A percentile compares a stretch with the other conserved stretches of the same genome.
Evolutionary conservation across 2,797 vertebrate genomes (phyloP).

Genomic region (Zalophus californianus): DNA sequence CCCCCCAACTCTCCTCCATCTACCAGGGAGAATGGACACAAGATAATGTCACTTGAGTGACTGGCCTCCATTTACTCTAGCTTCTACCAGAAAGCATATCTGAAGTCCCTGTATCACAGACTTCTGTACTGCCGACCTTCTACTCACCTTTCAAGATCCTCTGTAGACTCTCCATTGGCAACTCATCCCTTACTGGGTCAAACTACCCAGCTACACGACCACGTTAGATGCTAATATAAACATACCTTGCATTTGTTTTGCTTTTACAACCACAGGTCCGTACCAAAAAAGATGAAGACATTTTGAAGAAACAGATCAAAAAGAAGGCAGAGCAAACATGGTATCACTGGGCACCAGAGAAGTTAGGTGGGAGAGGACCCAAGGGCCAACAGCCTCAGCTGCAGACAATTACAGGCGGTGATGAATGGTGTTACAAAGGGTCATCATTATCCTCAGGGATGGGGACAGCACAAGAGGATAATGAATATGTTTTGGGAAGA

Average conservation of each 20-base stretch:
- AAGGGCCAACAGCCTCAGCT: constrained; percentile 65
- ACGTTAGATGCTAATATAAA: neutral
- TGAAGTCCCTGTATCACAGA: neutral
- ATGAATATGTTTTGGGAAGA: constrained; percentile 72
- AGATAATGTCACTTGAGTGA: neutral
- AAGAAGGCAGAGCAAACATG: neutral
- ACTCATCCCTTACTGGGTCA: neutral
- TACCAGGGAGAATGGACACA: neutral
- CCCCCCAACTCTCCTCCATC: neutral
- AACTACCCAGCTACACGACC: neutral
- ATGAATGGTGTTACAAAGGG: constrained; percentile 65
- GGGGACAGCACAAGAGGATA: constrained; percentile 52
- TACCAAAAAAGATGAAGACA: neutral
- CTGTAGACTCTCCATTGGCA: neutral
- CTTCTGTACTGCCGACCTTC: neutral
- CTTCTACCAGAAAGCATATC: neutral
- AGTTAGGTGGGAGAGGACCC: neutral
- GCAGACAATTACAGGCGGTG: constrained; percentile 62
- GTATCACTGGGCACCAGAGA: neutral
- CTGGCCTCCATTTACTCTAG: neutral
- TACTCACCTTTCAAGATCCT: neutral
- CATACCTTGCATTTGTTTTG: neutral
- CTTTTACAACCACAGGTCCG: neutral
- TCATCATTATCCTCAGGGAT: constrained; percentile 57
- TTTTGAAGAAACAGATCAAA: constrained; percentile 21